These are phyloP conservation scores for Alces alces DNA, from an alignment of 2,113 vertebrate species.

Conservation along the genomic window DNA sequence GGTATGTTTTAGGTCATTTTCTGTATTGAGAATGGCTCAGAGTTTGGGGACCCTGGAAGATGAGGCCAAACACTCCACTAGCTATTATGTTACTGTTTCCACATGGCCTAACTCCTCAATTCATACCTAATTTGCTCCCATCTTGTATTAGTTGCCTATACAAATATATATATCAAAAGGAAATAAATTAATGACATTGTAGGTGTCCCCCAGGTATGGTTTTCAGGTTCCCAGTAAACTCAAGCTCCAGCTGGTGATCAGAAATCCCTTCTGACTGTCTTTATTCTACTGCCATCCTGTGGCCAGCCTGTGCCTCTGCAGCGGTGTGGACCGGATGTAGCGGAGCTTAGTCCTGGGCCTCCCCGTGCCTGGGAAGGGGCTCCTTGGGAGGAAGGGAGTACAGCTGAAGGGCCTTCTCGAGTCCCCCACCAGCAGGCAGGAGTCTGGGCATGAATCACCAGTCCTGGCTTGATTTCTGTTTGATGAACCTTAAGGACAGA, in stretches of 20 bases:
- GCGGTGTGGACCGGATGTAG: background rate
- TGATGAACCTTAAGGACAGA: constrained; percentile 88
- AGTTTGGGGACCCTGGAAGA: background rate
- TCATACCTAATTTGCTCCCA: background rate
- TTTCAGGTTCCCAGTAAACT: background rate
- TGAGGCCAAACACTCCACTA: background rate
- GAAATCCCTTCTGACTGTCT: constrained; percentile 63
- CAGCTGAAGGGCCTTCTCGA: background rate
- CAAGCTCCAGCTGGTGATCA: background rate
- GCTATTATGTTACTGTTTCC: background rate
- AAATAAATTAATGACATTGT: constrained; percentile 48
- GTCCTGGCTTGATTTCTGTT: constrained; percentile 93
- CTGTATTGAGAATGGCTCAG: background rate
- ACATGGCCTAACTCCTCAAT: background rate
- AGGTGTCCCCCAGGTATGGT: background rate
- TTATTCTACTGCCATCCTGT: constrained; percentile 92
- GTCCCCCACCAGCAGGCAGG: background rate
- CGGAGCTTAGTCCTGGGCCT: background rate
- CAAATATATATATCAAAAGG: background rate
- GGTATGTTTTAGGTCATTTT: background rate
- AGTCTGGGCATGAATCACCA: constrained; percentile 79
- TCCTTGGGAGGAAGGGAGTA: background rate
- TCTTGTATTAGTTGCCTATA: background rate
- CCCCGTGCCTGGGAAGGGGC: background rate
- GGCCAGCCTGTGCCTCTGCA: constrained; percentile 75